These are phyloP conservation scores for Sphaeramia orbicularis DNA, from an alignment of 2,797 vertebrate genomes.

Conservation along the genomic window DNA sequence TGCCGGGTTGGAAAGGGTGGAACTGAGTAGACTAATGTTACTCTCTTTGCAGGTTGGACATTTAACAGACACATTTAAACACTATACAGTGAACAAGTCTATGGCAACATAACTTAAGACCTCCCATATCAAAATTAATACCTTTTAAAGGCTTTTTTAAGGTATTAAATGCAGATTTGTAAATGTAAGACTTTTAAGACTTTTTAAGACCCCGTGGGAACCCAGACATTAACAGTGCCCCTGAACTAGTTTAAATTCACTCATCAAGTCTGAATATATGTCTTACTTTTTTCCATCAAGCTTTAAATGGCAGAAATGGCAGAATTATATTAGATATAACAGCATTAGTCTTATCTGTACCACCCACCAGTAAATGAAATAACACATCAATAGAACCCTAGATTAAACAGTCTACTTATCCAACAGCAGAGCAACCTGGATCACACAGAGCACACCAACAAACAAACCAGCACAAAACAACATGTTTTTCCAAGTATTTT, in stretches of 20 bases:
- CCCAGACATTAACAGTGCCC: background rate
- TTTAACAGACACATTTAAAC: too few species aligned
- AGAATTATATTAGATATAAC: background rate
- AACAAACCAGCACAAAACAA: constrained; percentile 14
- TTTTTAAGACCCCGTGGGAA: too few species aligned
- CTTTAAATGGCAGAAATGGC: background rate
- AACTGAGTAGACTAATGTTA: too few species aligned
- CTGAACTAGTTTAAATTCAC: background rate
- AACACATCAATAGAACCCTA: background rate
- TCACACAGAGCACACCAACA: constrained; percentile 21
- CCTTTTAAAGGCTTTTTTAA: too few species aligned
- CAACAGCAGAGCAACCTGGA: constrained; percentile 36
- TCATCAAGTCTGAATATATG: background rate
- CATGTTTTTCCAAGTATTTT: constrained; percentile 17
- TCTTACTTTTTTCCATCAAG: background rate
- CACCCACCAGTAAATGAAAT: background rate
- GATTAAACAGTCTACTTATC: background rate
- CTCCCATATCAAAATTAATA: too few species aligned
- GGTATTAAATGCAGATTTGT: too few species aligned
- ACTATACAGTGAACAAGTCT: too few species aligned
- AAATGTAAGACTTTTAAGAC: too few species aligned
- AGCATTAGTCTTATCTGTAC: background rate
- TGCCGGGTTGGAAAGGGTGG: too few species aligned
- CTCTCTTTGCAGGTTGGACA: too few species aligned
- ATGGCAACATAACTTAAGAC: too few species aligned